phyloP scores from a whole-genome alignment of 2,888 invertebrate genomes.

The Chironomus riparius region DNA sequence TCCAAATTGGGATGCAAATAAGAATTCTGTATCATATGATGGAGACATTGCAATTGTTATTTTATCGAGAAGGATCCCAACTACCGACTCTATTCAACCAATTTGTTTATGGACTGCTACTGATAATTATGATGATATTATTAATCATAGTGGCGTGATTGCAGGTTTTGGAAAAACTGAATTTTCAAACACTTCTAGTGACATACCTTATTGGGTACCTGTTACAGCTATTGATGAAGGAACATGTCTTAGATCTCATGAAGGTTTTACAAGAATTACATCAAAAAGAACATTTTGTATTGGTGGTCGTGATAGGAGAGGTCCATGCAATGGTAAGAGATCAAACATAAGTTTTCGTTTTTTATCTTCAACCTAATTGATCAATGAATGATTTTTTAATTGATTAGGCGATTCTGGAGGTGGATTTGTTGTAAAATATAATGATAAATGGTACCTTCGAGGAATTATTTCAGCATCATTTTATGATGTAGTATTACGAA shows the following conservation, averaged over 20 bases:
- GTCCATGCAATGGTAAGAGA: constrained; percentile 10
- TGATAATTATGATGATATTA: constrained; percentile 33
- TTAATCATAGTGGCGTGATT: constrained; percentile 34
- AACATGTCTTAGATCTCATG: constrained; percentile 43
- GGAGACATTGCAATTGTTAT: constrained; percentile 47
- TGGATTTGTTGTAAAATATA: constrained; percentile 2
- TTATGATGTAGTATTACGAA: background rate
- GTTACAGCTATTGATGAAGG: constrained; percentile 44
- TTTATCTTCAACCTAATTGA: background rate
- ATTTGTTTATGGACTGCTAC: constrained; percentile 43
- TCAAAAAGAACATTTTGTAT: constrained; percentile 44
- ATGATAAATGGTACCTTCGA: constrained; percentile 10
- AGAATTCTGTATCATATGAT: constrained; percentile 32
- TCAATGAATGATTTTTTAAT: background rate
- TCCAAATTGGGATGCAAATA: background rate
- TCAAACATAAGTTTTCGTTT: background rate
- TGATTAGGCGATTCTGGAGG: constrained; percentile 15
- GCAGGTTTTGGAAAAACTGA: constrained; percentile 30
- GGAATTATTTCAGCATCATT: constrained; percentile 18
- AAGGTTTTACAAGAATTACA: constrained; percentile 38
- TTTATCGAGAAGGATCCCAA: constrained; percentile 42
- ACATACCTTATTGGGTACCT: constrained; percentile 33
- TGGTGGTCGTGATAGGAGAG: background rate
- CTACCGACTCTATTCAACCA: constrained; percentile 43
- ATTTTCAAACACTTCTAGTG: background rate